Conservation (phyloP, 2,113 vertebrate genomes). For the Damaliscus lunatus region DNA sequence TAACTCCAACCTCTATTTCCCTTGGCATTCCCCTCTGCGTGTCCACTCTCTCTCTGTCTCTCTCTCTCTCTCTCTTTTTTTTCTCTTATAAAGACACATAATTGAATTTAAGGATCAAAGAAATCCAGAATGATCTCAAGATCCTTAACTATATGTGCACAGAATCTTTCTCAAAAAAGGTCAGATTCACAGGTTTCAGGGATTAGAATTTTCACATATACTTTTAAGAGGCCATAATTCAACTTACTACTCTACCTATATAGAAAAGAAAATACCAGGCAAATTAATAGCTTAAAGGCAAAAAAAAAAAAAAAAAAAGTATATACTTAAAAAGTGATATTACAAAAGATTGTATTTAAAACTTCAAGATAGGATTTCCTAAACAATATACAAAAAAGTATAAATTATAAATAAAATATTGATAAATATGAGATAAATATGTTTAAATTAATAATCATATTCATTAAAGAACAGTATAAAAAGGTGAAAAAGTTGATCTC, state of each 20-base stretch:
- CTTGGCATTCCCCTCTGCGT: accelerated
- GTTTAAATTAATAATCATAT: not conserved
- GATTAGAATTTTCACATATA: not conserved
- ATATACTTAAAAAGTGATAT: not conserved
- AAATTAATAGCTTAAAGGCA: not conserved
- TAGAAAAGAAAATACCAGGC: not conserved
- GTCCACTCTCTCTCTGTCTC: no score
- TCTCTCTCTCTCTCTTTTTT: no score
- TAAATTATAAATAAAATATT: not conserved
- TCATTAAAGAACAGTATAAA: not conserved
- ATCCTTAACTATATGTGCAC: not conserved
- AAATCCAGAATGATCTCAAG: not conserved
- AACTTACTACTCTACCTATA: not conserved
- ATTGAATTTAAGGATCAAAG: not conserved
- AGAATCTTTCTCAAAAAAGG: not conserved
- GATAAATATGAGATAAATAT: not conserved
- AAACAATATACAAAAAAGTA: not conserved
- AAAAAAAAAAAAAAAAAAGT: not conserved
- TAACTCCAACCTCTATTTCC: not conserved
- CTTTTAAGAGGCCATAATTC: not conserved
- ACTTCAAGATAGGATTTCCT: not conserved
- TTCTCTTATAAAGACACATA: not conserved
- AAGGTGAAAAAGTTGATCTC: not conserved
- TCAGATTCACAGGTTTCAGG: not conserved
- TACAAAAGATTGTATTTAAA: not conserved